Evolutionary conservation across 2,797 vertebrate genomes (phyloP).

Genomic region (Oreochromis grahami): DNA sequence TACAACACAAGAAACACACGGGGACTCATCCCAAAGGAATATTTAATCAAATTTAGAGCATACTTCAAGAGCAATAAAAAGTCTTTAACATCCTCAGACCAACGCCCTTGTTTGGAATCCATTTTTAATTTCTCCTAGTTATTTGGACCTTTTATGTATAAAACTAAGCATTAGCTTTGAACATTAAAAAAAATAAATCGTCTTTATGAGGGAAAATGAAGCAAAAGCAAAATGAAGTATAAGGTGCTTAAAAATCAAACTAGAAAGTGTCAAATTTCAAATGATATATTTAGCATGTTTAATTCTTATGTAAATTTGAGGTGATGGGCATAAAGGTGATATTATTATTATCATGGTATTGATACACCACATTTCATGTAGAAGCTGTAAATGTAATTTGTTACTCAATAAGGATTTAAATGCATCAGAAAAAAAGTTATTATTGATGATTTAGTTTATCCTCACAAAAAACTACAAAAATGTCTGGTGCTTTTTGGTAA

Average conservation of each 20-base stretch:
- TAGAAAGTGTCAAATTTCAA: background rate
- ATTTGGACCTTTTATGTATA: background rate
- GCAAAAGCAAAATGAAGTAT: background rate
- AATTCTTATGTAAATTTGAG: background rate
- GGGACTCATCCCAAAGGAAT: background rate
- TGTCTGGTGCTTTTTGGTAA: background rate
- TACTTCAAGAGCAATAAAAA: background rate
- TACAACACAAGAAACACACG: background rate
- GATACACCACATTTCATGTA: background rate
- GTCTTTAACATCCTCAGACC: background rate
- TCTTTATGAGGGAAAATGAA: background rate
- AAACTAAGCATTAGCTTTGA: background rate
- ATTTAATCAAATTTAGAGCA: background rate
- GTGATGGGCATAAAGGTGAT: background rate
- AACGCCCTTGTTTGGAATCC: background rate
- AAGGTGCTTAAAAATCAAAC: background rate
- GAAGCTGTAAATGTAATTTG: background rate
- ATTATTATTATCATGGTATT: background rate
- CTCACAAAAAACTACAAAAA: background rate
- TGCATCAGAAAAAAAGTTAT: background rate
- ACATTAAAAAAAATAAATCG: background rate
- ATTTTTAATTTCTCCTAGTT: background rate
- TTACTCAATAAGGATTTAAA: background rate
- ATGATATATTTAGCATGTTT: background rate
- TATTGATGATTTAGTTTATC: background rate